Conservation (phyloP, 1,140 invertebrate genomes). For the Drosophila kohkoa region DNA sequence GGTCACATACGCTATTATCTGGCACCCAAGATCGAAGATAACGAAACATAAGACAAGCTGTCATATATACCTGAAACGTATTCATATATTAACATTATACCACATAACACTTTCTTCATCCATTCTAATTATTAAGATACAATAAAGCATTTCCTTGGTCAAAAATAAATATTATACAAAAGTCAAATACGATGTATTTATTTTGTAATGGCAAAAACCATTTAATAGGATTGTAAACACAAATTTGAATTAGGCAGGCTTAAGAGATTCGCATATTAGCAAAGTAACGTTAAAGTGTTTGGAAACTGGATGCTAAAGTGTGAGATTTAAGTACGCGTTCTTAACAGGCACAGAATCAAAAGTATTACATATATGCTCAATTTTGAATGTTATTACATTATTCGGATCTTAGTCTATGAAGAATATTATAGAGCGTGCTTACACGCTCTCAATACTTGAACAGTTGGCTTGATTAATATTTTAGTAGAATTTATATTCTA, state of each 20-base stretch:
- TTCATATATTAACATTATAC: slow-evolving; percentile 51
- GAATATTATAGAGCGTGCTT: slow-evolving; percentile 60
- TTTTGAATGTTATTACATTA: slow-evolving; percentile 43
- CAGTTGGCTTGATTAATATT: slow-evolving; percentile 62
- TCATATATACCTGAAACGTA: slow-evolving; percentile 12
- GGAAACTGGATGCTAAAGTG: not conserved
- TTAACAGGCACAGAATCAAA: slow-evolving; percentile 51
- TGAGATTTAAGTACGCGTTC: slow-evolving; percentile 22
- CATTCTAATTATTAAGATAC: slow-evolving; percentile 63
- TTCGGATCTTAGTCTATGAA: slow-evolving; percentile 33
- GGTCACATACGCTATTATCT: slow-evolving; percentile 99
- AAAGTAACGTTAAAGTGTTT: slow-evolving; percentile 8
- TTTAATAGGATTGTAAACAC: slow-evolving; percentile 57
- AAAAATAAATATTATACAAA: slow-evolving; percentile 56
- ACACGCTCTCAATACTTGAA: slow-evolving; percentile 71
- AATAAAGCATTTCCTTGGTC: slow-evolving; percentile 40
- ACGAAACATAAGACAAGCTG: slow-evolving; percentile 69
- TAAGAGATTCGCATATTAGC: not conserved
- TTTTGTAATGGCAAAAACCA: slow-evolving; percentile 56
- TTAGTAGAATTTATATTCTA: slow-evolving; percentile 49
- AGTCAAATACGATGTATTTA: not conserved
- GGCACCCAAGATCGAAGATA: slow-evolving; percentile 99
- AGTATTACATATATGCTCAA: slow-evolving; percentile 8
- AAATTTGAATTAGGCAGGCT: slow-evolving; percentile 10
- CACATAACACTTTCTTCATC: slow-evolving; percentile 41